Base-by-base conservation (phyloP, 2,888 invertebrate genomes). In the Ceriagrion tenellum region DNA sequence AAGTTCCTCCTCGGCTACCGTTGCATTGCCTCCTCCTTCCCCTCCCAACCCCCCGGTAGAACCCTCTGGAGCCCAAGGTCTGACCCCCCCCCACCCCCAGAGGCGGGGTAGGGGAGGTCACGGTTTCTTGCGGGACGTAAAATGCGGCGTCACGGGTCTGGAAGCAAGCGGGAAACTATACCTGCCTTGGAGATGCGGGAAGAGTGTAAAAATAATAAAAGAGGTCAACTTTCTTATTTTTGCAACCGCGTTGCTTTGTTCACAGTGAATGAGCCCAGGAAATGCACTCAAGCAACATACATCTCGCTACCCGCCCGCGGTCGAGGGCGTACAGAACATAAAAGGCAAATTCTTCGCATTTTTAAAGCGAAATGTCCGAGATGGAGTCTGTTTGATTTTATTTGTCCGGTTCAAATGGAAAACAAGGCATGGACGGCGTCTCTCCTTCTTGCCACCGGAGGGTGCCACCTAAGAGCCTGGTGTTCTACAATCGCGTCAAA, bases 311-410 rank as follows among this genome's bases (percentile, higher is more conserved):
- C 6, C n/a, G 69, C n/a, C 69, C 3, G 69, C 12, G 69, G 69
- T 69, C 23, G n/a, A n/a, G 12, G 69, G 4, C 4, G 47, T 2
- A 8, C 4, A 47, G 47, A 2, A 26, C 69, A 69, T n/a, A 69
- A 69, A 69, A 69, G n/a, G 69, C 69, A n/a, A n/a, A n/a, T n/a
- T 69, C 69, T 20, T n/a, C 69, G 69, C n/a, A n/a, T 69, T 69
- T 69, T 26, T 69, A n/a, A n/a, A 6, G 26, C 47, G 47, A 47
- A 47, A 47, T 47, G 47, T 47, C 8, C 8, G n/a, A n/a, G 69
- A 69, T 12, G 69, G 69, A 3, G 23, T 69, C 69, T n/a, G 23
- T 69, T 69, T n/a, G 26, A 6, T 69, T 47, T 47, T 47, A 10
- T n/a, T n/a, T 59, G 3, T 69, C 6, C 26, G 69, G n/a, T 26